Percentiles rank a stretch among this genome's conserved stretches.
Conservation (phyloP, 2,888 invertebrate genomes). For the Caenorhabditis zanzibari region DNA sequence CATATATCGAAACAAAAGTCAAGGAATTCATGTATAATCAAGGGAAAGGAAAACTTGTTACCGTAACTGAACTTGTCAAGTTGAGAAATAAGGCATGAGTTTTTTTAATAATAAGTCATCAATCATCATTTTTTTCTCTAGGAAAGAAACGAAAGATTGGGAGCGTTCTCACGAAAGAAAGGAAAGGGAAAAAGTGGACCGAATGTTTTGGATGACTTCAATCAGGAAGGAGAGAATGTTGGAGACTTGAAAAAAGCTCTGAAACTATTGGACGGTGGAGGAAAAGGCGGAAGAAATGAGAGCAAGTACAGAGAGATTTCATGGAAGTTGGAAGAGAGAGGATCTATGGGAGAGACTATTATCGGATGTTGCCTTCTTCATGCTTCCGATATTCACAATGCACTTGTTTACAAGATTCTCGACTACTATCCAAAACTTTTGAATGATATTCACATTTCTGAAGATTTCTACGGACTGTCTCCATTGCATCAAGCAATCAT, state of each 20-base stretch:
- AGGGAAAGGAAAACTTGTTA: constrained; percentile 93
- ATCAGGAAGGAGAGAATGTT: constrained; percentile 74
- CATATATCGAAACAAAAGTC: constrained; percentile 85
- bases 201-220: constrained; percentile 77
- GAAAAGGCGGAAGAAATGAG: constrained; percentile 76
- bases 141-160: constrained; percentile 86
- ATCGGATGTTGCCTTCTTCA: constrained; percentile 89
- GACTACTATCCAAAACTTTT: constrained; percentile 95
- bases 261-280: constrained; percentile 77
- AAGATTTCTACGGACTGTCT: constrained; percentile 92
- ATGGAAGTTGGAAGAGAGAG: constrained; percentile 75
- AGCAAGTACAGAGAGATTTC: constrained; percentile 87
- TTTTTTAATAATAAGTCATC: too few relatives aligned
- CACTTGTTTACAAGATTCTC: constrained; percentile 93
- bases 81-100: constrained; percentile 85
- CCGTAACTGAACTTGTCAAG: constrained; percentile 92
- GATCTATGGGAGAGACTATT: constrained; percentile 91
- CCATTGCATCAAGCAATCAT: constrained; percentile 96
- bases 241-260: constrained; percentile 78
- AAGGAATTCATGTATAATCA: constrained; percentile 95
- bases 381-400: constrained; percentile 93
- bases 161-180: constrained; percentile 81
- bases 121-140: neutral
- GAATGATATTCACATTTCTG: constrained; percentile 95
- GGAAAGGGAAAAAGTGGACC: constrained; percentile 78